Base-by-base conservation (phyloP, 2,113 vertebrate species). In the Dipodomys stephensi region DNA sequence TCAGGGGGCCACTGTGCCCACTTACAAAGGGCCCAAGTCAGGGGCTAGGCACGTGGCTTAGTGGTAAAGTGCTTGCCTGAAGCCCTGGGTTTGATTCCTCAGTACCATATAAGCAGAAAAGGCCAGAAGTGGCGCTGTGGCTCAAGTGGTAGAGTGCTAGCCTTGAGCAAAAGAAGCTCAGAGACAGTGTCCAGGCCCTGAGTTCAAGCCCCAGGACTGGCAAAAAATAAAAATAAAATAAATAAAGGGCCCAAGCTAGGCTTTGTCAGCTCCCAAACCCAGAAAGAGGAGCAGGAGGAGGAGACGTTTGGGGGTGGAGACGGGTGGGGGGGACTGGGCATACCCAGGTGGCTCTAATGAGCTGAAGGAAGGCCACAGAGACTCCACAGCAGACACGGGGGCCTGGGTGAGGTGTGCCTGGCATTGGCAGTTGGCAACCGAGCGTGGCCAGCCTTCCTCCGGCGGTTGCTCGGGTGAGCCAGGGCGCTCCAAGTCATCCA, bases 331-430 rank as follows among this genome's bases (percentile, higher is more conserved):
- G 20, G 0, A 60, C 12, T 39, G 19, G 96, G 23, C 82, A 16
- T 1, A 1, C 30, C 90, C 28, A 10, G 57, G 72, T 71, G 28
- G 74, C 39, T 71, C 89, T 93, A 96, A 92, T 95, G 86, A 97
- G 77, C 81, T 0, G 0, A 20, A 79, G 8, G n/a, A 30, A 25
- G 77, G 73, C 22, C 71, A 60, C 44, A 1, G 76, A 27, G 77
- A 68, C 78, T 2, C 27, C 23, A 11, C 0, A 18, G 86, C 32
- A 18, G 15, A 10, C 0, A 32, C n/a, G 35, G 60, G 81, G 85
- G 90, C 30, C 71, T 25, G 62, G 65, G 81, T 7, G 1, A 79
- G 64, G 69, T 6, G 1, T 7, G 32, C 28, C 81, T 6, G 65
- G 9, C 3, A 0, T 57, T 2, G n/a, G 27, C 85, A 18, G 7